Percentiles rank a stretch among this genome's conserved stretches.
Evolutionary conservation across 2,113 vertebrate genomes (phyloP).

Genomic region (Sorex araneus): DNA sequence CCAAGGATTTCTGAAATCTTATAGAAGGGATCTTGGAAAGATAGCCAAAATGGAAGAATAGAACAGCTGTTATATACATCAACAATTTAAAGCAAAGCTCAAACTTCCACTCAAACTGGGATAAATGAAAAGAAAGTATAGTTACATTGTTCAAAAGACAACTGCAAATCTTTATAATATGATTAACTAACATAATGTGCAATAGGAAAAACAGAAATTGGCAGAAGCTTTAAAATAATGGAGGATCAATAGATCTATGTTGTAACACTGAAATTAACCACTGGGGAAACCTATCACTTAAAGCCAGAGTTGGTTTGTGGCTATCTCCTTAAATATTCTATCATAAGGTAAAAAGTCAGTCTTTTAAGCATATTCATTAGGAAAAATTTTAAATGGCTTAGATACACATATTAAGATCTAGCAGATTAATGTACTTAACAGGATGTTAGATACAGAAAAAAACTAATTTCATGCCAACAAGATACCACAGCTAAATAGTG

Average conservation of each 20-base stretch:
- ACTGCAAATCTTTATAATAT: conserved; percentile 84
- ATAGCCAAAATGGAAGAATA: conserved; percentile 62
- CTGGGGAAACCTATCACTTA: conserved; percentile 49
- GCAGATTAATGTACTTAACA: conserved; percentile 64
- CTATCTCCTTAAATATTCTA: conserved; percentile 41
- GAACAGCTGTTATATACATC: conserved; percentile 72
- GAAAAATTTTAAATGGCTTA: conserved; percentile 9
- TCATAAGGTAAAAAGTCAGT: conserved; percentile 54
- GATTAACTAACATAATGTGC: conserved; percentile 60
- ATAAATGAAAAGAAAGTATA: conserved; percentile 69
- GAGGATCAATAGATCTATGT: conserved; percentile 34
- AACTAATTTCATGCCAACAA: conserved; percentile 24
- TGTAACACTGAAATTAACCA: conserved; percentile 75
- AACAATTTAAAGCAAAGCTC: conserved; percentile 77
- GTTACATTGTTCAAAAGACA: conserved; percentile 81
- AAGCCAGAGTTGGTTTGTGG: conserved; percentile 45
- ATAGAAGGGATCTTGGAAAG: conserved; percentile 76
- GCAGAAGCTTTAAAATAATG: conserved; percentile 74
- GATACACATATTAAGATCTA: conserved; percentile 34
- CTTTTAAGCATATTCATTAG: background rate
- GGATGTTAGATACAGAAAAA: conserved; percentile 33
- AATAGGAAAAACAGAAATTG: conserved; percentile 77
- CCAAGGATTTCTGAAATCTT: conserved; percentile 69
- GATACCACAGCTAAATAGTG: conserved; percentile 51
- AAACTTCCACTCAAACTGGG: conserved; percentile 70